Conservation (phyloP, 2,113 vertebrate species). For the Artemisiospiza belli region DNA sequence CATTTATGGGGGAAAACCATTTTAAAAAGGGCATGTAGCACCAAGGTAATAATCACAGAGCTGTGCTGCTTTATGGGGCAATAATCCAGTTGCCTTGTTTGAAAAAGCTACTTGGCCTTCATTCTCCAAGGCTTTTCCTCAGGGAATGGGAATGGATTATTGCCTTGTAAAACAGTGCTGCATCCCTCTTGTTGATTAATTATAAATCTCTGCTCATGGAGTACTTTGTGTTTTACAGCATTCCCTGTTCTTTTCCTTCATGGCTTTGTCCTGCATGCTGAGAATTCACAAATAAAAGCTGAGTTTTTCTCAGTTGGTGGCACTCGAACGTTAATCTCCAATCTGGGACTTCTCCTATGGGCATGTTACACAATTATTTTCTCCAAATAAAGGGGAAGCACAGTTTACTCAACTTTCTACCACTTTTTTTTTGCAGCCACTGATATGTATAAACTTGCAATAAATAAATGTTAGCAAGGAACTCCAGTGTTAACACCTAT, state of each 20-base stretch:
- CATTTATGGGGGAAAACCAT: constrained; percentile 44
- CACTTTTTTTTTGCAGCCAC: background rate
- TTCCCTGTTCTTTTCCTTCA: background rate
- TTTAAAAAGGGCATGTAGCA: constrained; percentile 52
- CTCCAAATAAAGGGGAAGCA: background rate
- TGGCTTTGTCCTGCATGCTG: background rate
- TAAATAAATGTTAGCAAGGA: background rate
- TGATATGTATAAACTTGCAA: background rate
- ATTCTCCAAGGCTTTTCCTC: constrained; percentile 19
- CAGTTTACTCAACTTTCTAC: background rate
- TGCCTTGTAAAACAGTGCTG: constrained; percentile 58
- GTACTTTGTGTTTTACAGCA: background rate
- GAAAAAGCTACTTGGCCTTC: constrained; percentile 62
- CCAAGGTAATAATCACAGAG: constrained; percentile 59
- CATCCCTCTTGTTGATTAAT: constrained; percentile 45
- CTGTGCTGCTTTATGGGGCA: constrained; percentile 60
- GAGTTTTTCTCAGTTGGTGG: background rate
- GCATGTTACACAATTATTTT: background rate
- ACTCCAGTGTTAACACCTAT: background rate
- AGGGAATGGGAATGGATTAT: constrained; percentile 47
- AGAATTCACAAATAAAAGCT: background rate
- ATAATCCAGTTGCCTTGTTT: constrained; percentile 62
- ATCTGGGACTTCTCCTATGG: background rate
- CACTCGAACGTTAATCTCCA: background rate
- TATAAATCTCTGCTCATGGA: constrained; percentile 19